A percentile compares a stretch with the other conserved stretches of the same genome.
Conservation (phyloP, 2,888 invertebrate genomes). For the Saturnia japonica region DNA sequence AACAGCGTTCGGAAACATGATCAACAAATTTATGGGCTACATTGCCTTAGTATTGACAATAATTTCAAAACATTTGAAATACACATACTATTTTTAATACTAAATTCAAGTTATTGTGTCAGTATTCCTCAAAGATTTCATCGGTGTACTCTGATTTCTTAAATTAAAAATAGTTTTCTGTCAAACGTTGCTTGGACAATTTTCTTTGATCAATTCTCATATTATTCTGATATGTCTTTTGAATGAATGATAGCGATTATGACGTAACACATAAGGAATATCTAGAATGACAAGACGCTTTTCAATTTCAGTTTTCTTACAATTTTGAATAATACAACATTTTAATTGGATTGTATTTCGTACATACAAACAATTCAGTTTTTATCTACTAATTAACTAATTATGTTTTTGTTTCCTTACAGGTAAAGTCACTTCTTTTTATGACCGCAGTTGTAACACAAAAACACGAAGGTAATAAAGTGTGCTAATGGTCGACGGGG, state of each 20-base stretch:
- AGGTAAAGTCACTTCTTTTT: constrained; percentile 18
- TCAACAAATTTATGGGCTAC: too few species aligned
- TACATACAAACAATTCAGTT: constrained; percentile 1
- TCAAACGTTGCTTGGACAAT: neutral
- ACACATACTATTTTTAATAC: neutral
- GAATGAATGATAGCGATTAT: neutral
- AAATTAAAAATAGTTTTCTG: neutral
- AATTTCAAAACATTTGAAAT: too few species aligned
- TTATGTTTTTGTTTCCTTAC: constrained; percentile 15
- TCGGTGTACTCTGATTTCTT: neutral
- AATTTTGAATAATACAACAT: neutral
- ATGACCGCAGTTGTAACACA: constrained; percentile 7
- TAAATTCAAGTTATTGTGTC: neutral
- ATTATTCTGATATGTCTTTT: neutral
- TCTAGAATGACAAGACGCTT: neutral
- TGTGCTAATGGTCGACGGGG: constrained; percentile 2
- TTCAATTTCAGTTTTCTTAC: neutral
- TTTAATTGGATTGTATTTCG: neutral
- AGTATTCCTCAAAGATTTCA: neutral
- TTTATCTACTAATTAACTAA: constrained; percentile 15
- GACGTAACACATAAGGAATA: neutral
- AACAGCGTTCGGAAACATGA: too few species aligned
- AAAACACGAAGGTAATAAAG: constrained; percentile 15
- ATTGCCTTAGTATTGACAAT: too few species aligned
- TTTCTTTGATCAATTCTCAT: neutral